Base-by-base conservation (phyloP, 2,888 invertebrate genomes). In the Lepidochitona cinerea region DNA sequence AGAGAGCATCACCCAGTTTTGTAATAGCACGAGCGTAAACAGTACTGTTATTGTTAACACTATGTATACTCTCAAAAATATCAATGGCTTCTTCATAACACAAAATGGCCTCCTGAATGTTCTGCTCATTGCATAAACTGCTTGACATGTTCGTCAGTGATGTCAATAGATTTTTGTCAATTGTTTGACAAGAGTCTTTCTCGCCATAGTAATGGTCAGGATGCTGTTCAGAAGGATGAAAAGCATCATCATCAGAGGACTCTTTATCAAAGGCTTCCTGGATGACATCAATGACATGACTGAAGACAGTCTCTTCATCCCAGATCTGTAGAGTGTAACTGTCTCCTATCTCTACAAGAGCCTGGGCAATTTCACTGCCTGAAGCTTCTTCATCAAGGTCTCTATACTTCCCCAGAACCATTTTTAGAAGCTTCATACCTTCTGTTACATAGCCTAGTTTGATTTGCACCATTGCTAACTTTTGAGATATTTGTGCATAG, bases 1-100 rank as follows among this genome's bases (percentile, higher is more conserved):
- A 87, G 74, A 84, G 84, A 72, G 89, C 89, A 75, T 90, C 89
- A 0, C 88, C 90, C 1, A 89, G 80, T 71, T 87, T 84, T 76
- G 87, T 85, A 32, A 88, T 81, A 4, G 87, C 84, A 75, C 81
- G 84, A 5, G 86, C 87, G 29, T 86, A 78, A 70, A 85, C 80
- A n/a, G 86, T 83, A 53, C 78, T 76, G 74, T 85, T 83, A 5
- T 81, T 80, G 59, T 83, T 83, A 66, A 85, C 85, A 18, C 76
- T 74, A 36, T 82, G 80, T 32, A 82, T 76, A 69, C 85, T 84
- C 9, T 75, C 54, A n/a, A 90, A 77, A 29, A 88, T 83, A 18
- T 79, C 75, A 35, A 89, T 79, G 4, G 89, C 87, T 54, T 88
- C 87, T 32, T 84, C 81, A 75, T 87, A 89, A 78, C 88, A 89